phyloP scores from a whole-genome alignment of 2,888 invertebrate genomes.

The Trissoscelio sp. region DNA sequence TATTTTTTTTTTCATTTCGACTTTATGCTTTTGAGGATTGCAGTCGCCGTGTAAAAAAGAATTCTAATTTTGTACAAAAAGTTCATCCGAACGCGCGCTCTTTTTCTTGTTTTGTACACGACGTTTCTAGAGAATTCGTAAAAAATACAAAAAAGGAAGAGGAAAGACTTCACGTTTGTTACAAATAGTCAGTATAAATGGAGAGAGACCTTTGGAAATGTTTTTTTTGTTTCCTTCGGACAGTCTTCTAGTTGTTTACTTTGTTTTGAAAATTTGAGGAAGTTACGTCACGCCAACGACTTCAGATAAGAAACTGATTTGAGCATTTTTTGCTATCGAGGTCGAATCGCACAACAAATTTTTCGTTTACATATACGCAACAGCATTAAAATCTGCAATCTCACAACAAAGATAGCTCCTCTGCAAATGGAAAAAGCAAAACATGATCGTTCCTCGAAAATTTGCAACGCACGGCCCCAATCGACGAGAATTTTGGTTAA shows the following conservation, averaged over 20 bases:
- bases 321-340: conserved; percentile 47
- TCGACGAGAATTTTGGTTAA: conserved; percentile 25
- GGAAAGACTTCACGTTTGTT: conserved; percentile 44
- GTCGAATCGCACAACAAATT: conserved; percentile 41
- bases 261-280: conserved; percentile 41
- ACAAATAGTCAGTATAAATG: conserved; percentile 55
- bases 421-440: conserved; percentile 32
- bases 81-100: conserved; percentile 14
- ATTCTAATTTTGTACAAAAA: conserved; percentile 46
- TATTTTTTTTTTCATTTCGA: no score
- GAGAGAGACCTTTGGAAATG: conserved; percentile 61
- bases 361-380: conserved; percentile 41
- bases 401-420: conserved; percentile 51
- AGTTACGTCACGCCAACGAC: conserved; percentile 34
- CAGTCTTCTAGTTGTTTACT: conserved; percentile 62
- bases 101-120: conserved; percentile 18
- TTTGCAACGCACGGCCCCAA: background rate
- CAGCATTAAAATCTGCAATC: conserved; percentile 58
- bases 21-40: conserved; percentile 41
- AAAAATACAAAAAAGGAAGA: conserved; percentile 61
- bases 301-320: conserved; percentile 50
- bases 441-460: conserved; percentile 8
- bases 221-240: conserved; percentile 38
- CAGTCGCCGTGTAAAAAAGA: conserved; percentile 50
- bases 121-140: conserved; percentile 45